These are phyloP conservation scores for Anagyrus pseudococci DNA, from an alignment of 2,888 invertebrate genomes.

Conservation along the genomic window DNA sequence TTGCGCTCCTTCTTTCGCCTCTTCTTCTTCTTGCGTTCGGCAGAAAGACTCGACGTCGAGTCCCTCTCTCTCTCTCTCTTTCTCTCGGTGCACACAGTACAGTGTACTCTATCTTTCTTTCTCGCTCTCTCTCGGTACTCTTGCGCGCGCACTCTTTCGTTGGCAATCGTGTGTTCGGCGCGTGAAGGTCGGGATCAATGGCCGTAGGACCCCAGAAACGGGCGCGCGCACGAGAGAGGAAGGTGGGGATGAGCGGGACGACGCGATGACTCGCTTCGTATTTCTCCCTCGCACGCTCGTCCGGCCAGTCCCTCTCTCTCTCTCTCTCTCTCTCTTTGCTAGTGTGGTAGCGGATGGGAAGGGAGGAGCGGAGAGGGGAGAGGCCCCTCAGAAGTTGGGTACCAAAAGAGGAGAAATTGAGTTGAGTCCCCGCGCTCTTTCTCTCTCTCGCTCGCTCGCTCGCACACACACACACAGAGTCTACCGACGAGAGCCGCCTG, in stretches of 20 bases:
- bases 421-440: too few relatives aligned
- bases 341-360: too few relatives aligned
- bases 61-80: constrained; percentile 16
- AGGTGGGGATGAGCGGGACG: constrained; percentile 19
- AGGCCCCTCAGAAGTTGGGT: constrained; percentile 48
- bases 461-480: too few relatives aligned
- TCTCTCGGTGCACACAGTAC: too few relatives aligned
- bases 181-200: constrained; percentile 63
- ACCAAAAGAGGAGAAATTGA: constrained; percentile 59
- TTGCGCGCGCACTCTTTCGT: constrained; percentile 50
- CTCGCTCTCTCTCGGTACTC: constrained; percentile 37
- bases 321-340: too few relatives aligned
- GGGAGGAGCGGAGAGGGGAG: constrained; percentile 1
- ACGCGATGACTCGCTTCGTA: constrained; percentile 29
- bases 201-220: constrained; percentile 58
- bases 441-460: too few relatives aligned
- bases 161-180: constrained; percentile 60
- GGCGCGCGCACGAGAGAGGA: constrained; percentile 19
- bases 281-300: not conserved
- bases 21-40: not conserved
- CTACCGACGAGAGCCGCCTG: too few relatives aligned
- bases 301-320: too few relatives aligned
- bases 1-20: constrained; percentile 8
- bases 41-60: not conserved
- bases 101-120: too few relatives aligned